A percentile compares a stretch with the other conserved stretches of the same genome.
These are phyloP conservation scores for Fistularia commersonii DNA, from an alignment of 2,797 vertebrate species.

Conservation along the genomic window DNA sequence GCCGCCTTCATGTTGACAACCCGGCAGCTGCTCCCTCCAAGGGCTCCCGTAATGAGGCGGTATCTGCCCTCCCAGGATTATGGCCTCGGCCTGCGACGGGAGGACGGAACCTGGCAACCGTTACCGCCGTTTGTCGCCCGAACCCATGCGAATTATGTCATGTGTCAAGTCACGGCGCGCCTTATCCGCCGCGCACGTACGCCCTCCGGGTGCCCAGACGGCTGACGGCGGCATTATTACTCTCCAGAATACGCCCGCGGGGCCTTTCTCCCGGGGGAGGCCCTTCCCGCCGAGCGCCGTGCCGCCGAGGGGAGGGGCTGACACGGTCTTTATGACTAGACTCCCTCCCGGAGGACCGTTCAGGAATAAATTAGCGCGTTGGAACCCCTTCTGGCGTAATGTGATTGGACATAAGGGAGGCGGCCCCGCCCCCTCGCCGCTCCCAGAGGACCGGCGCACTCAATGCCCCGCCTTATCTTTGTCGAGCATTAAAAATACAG, in stretches of 20 bases:
- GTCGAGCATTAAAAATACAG: conserved; percentile 73
- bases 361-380: conserved; percentile 72
- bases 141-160: conserved; percentile 58
- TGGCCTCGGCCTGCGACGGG: too few species aligned
- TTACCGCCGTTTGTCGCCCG: conserved; percentile 33
- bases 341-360: conserved; percentile 69
- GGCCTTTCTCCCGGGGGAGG: conserved; percentile 51
- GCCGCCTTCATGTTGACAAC: conserved; percentile 70
- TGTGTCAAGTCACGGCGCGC: conserved; percentile 48
- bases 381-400: conserved; percentile 67
- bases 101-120: conserved; percentile 20
- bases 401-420: conserved; percentile 69
- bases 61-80: conserved; percentile 44
- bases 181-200: too few species aligned
- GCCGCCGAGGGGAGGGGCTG: conserved; percentile 57
- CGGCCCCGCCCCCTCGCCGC: conserved; percentile 42
- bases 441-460: conserved; percentile 62
- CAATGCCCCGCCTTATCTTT: conserved; percentile 65
- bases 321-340: conserved; percentile 71
- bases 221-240: conserved; percentile 68
- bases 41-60: conserved; percentile 60
- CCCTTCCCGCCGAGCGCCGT: conserved; percentile 46
- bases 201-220: too few species aligned
- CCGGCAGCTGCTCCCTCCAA: conserved; percentile 76
- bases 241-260: conserved; percentile 56